A percentile compares a stretch with the other conserved stretches of the same genome.
Evolutionary conservation across 2,113 vertebrate species (phyloP).

Genomic region (Myocastor coypus): DNA sequence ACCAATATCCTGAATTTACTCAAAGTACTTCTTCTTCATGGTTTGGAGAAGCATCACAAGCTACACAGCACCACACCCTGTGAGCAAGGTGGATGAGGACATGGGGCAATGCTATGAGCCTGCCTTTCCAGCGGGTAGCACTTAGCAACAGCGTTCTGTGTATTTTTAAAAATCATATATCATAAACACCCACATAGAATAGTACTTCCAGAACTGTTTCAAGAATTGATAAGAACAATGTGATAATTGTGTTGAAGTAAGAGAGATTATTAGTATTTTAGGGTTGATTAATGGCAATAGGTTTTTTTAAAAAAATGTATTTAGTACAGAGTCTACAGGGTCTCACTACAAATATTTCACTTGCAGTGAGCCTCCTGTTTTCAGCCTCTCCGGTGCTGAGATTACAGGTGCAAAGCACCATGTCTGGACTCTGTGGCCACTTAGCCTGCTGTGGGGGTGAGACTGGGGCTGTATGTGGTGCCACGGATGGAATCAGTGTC

Average conservation of each 20-base stretch:
- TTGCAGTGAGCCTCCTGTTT: too few relatives aligned
- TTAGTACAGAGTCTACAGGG: too few relatives aligned
- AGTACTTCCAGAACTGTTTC: too few relatives aligned
- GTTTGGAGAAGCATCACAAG: neutral
- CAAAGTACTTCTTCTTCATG: neutral
- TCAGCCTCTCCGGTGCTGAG: too few relatives aligned
- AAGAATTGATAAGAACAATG: neutral
- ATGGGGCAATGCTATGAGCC: neutral
- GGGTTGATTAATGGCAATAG: neutral
- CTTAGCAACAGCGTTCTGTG: neutral
- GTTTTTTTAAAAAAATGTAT: neutral
- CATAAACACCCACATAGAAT: too few relatives aligned
- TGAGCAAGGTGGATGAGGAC: neutral
- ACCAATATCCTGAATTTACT: neutral
- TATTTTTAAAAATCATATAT: neutral
- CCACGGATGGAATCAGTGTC: too few relatives aligned
- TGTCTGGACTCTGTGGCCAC: too few relatives aligned
- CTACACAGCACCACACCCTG: neutral
- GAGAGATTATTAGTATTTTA: neutral
- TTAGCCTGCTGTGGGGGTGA: too few relatives aligned
- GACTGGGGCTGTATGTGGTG: too few relatives aligned
- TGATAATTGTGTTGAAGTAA: neutral
- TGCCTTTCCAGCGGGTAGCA: neutral
- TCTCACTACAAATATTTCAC: too few relatives aligned
- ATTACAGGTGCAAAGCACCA: too few relatives aligned